A percentile compares a stretch with the other conserved stretches of the same genome.
Conservation (phyloP, 2,113 vertebrate species). For the Cephalopholis sonnerati region DNA sequence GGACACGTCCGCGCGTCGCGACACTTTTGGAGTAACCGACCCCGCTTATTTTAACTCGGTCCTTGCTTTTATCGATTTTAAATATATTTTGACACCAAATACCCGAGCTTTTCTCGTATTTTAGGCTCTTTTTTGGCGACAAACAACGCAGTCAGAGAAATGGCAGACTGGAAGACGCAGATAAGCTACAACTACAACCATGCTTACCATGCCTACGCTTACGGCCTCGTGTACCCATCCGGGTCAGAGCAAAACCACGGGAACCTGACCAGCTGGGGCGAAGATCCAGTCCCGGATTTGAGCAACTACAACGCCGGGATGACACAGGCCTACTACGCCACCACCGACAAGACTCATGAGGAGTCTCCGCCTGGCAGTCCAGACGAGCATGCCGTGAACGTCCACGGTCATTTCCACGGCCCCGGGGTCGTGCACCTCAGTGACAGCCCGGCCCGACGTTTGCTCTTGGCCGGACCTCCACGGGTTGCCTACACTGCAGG, state of each 20-base stretch:
- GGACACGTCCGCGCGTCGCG: accelerated
- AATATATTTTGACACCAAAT: accelerated
- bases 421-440: slow-evolving; percentile 53
- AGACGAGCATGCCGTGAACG: slow-evolving; percentile 26
- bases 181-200: slow-evolving; percentile 78
- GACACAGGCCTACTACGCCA: slow-evolving; percentile 57
- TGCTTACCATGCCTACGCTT: slow-evolving; percentile 79
- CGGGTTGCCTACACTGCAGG: not conserved
- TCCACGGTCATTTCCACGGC: slow-evolving; percentile 52
- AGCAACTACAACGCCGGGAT: slow-evolving; percentile 58
- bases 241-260: slow-evolving; percentile 69
- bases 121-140: not conserved
- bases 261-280: slow-evolving; percentile 63
- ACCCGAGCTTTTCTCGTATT: not conserved
- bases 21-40: not conserved
- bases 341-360: slow-evolving; percentile 16
- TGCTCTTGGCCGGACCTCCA: slow-evolving; percentile 37
- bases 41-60: accelerated
- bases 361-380: slow-evolving; percentile 67
- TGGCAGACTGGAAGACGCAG: slow-evolving; percentile 84
- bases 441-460: slow-evolving; percentile 43
- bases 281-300: slow-evolving; percentile 28
- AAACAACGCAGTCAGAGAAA: slow-evolving; percentile 3
- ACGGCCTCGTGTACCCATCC: slow-evolving; percentile 76
- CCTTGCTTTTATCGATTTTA: slow-evolving; percentile 14